Conservation (phyloP, 2,797 vertebrate species). For the Varecia variegata region DNA sequence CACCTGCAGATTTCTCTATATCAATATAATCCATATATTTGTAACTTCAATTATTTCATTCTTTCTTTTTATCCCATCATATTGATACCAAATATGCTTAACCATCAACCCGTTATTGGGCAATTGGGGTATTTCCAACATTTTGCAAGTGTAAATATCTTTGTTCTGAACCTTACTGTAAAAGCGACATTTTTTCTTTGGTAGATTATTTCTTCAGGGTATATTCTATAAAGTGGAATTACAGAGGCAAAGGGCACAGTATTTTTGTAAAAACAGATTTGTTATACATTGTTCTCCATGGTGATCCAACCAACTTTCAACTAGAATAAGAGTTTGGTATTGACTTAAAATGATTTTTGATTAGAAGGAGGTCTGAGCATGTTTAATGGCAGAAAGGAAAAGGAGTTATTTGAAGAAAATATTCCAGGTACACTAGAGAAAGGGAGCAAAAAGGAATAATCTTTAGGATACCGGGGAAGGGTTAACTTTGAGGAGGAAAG, state of each 20-base stretch:
- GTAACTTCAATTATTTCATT: neutral
- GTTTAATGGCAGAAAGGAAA: neutral
- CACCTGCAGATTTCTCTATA: neutral
- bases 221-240: neutral
- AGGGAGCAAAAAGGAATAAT: neutral
- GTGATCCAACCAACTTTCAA: neutral
- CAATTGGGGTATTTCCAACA: neutral
- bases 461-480: neutral
- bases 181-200: neutral
- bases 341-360: neutral
- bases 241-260: neutral
- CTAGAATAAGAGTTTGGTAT: neutral
- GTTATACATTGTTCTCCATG: neutral
- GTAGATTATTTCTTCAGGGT: neutral
- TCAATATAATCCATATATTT: neutral
- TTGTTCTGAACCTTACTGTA: neutral
- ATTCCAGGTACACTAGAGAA: neutral
- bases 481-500: neutral
- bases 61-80: neutral
- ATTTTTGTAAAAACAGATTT: neutral
- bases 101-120: neutral
- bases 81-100: neutral
- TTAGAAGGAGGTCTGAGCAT: neutral
- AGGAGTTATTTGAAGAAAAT: neutral
- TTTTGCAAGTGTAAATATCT: constrained; percentile 15